Percentiles rank a stretch among this genome's conserved stretches.
phyloP scores from a whole-genome alignment of 2,797 vertebrate species.

The Borostomias antarcticus region DNA sequence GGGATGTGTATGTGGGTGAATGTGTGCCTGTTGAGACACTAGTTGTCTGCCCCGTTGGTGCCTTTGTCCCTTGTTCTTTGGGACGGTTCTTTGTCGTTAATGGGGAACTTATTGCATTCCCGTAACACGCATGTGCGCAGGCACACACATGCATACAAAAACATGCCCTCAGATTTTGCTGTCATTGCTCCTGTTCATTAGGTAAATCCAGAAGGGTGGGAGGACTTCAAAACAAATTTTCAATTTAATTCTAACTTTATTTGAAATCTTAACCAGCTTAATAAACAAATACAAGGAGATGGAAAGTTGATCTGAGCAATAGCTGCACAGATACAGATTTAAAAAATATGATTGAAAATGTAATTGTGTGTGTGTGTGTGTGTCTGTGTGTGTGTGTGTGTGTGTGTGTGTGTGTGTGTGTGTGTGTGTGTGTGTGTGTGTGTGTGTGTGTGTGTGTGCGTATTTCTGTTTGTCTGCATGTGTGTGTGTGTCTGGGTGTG shows the following conservation, averaged over 20 bases:
- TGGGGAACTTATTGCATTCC: background rate
- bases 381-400: background rate
- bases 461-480: too few relatives aligned
- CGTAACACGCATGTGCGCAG: background rate
- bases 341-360: background rate
- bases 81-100: background rate
- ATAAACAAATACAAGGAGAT: background rate
- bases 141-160: background rate
- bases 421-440: background rate
- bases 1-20: background rate
- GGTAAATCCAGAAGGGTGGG: background rate
- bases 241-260: background rate
- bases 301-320: background rate
- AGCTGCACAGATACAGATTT: background rate
- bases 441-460: slow-evolving; percentile 5
- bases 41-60: background rate
- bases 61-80: background rate
- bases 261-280: background rate
- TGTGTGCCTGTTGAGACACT: background rate
- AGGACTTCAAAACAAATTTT: background rate
- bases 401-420: slow-evolving; percentile 14
- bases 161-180: slow-evolving; percentile 2
- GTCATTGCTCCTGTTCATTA: background rate
- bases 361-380: background rate
- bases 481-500: background rate